Evolutionary conservation across 2,113 vertebrate species (phyloP).

Genomic region (Neogobius melanostomus): DNA sequence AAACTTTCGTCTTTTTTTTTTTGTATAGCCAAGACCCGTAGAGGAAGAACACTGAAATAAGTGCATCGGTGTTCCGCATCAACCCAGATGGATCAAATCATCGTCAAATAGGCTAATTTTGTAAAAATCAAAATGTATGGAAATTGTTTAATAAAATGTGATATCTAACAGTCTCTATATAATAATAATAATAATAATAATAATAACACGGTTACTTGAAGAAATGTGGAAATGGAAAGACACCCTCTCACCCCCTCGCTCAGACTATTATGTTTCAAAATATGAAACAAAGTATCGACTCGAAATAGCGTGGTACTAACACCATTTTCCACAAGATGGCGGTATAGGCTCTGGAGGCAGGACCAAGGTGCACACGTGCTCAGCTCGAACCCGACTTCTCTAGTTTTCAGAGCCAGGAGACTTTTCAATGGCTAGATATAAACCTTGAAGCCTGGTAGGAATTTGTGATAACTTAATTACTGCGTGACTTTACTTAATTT

Average conservation of each 20-base stretch:
- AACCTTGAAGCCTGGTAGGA: neutral
- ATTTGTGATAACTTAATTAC: neutral
- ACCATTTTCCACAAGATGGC: constrained; percentile 36
- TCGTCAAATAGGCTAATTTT: constrained; percentile 37
- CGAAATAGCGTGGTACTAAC: neutral
- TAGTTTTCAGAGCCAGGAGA: neutral
- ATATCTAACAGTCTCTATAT: neutral
- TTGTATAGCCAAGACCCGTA: constrained; percentile 26
- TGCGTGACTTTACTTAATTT: neutral
- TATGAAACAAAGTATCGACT: too few species aligned
- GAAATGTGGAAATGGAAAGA: too few species aligned
- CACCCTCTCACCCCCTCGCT: too few species aligned
- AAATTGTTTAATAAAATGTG: neutral
- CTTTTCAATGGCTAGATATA: neutral
- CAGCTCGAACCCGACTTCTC: neutral
- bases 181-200: too few species aligned
- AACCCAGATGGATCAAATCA: neutral
- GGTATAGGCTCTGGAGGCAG: neutral
- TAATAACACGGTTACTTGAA: too few species aligned
- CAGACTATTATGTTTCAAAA: too few species aligned
- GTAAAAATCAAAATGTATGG: constrained; percentile 46
- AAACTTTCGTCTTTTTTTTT: neutral
- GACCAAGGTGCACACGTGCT: neutral
- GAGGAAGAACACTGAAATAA: constrained; percentile 33
- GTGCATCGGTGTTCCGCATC: neutral